Evolutionary conservation across 2,888 invertebrate species (phyloP).

Genomic region (Conus canariensis): DNA sequence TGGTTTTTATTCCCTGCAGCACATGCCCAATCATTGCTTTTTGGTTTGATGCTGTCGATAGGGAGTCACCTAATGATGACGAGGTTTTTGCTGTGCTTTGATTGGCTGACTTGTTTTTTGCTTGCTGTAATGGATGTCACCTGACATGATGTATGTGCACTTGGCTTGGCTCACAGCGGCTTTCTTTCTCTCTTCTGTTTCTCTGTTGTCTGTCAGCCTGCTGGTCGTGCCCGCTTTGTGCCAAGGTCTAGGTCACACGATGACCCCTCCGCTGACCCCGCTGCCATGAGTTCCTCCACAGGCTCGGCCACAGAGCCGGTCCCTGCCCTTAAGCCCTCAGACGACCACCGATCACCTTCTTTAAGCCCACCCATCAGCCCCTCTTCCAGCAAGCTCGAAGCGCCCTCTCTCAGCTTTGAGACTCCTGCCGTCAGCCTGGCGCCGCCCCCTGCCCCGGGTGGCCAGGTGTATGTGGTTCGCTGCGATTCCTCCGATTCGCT

Average conservation of each 20-base stretch:
- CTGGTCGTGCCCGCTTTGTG: conserved; percentile 71
- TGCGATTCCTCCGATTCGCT: conserved; percentile 78
- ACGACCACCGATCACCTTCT: conserved; percentile 68
- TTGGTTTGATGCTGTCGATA: too few relatives aligned
- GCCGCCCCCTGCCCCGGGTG: conserved; percentile 32
- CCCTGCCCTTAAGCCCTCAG: not conserved
- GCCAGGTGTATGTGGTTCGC: conserved; percentile 73
- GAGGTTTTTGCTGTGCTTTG: too few relatives aligned
- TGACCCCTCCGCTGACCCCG: conserved; percentile 68
- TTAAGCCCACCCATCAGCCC: conserved; percentile 77
- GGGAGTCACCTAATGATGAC: too few relatives aligned
- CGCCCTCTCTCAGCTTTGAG: conserved; percentile 25
- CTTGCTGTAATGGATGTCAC: not conserved
- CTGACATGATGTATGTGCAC: not conserved
- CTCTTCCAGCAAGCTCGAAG: conserved; percentile 53
- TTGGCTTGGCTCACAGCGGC: conserved; percentile 31
- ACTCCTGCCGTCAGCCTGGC: not conserved
- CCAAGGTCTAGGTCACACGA: conserved; percentile 77
- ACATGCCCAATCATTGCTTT: too few relatives aligned
- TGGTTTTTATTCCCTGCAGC: too few relatives aligned
- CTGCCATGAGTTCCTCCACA: conserved; percentile 54
- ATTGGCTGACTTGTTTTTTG: not conserved
- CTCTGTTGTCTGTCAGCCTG: conserved; percentile 36
- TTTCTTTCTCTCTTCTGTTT: conserved; percentile 24
- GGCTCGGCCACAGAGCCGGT: not conserved